Evolutionary conservation across 2,888 invertebrate species (phyloP).

Genomic region (Nasonovia ribisnigri): DNA sequence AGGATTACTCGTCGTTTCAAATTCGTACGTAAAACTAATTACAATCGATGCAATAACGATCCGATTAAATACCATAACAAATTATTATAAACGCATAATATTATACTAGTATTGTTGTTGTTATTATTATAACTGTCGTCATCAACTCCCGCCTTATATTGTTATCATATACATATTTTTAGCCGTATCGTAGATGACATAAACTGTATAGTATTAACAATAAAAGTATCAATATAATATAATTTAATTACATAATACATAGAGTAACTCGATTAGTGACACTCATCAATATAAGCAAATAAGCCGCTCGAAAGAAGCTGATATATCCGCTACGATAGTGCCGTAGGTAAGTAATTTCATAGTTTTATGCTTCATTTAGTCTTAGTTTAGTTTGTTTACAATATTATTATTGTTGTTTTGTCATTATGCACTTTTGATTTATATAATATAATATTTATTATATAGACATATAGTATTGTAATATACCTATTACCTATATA

Average conservation of each 20-base stretch:
- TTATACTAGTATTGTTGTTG: not conserved
- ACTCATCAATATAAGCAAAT: slow-evolving; percentile 17
- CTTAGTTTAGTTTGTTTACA: not conserved
- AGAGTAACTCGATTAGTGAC: slow-evolving; percentile 27
- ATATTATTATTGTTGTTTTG: not conserved
- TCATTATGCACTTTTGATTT: not conserved
- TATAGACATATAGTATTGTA: not conserved
- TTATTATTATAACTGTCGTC: not conserved
- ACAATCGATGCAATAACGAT: not conserved
- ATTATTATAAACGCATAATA: not conserved
- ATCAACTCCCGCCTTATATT: not conserved
- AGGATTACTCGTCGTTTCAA: not conserved
- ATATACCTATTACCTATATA: not conserved
- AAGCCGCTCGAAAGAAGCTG: slow-evolving; percentile 21
- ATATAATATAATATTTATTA: not conserved
- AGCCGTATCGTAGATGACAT: not conserved
- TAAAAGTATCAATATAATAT: not conserved
- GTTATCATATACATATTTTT: slow-evolving; percentile 1
- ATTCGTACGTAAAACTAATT: not conserved
- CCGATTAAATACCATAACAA: not conserved
- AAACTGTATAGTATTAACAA: not conserved
- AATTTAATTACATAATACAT: not conserved
- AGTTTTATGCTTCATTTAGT: not conserved
- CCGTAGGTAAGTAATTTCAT: slow-evolving; percentile 39
- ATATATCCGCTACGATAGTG: slow-evolving; percentile 42